Evolutionary conservation across 2,113 vertebrate genomes (phyloP), one percentile per base, ranked within the genome.

Genomic region (Cynopterus brachyotis): DNA sequence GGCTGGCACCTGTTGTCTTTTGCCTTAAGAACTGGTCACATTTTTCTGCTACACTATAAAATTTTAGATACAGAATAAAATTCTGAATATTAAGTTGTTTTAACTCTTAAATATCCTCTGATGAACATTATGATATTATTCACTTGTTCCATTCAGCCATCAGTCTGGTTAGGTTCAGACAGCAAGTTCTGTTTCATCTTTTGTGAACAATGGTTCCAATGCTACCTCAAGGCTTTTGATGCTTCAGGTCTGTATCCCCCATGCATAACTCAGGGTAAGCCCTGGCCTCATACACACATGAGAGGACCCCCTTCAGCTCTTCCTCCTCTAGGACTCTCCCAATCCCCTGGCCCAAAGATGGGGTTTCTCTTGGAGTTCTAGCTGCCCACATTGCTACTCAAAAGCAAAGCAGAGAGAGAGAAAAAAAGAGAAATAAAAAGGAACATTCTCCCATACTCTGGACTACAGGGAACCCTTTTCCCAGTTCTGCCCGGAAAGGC

Each of bases 161-260:
- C 35, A 9, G 2, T 6, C 30, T 64, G 35, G 70, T 10, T 26
- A 35, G 53, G 37, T 10, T 26, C 81, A 64, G 50, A 45, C 0
- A 12, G 47, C 42, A 55, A 80, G 90, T 47, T 59, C 45, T n/a
- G 45, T 16, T 62, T 76, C 69, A 6, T 20, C 35, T 55, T 30
- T 45, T 40, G 11, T 13, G n/a, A 26, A 9, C 10, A 0, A 55
- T 0, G 10, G 47, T 17, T 75, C 60, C 57, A 22, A 19, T 0
- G 12, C 35, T 69, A 55, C 42, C 16, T 53, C 47, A 50, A 45
- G 50, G 57, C 19, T 80, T 79, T 22, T 55, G 55, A 28, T n/a
- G 70, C 67, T 40, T 50, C 40, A 12, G 2, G 19, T 50, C 55
- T 55, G 28, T 16, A 30, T 37, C 59, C 22, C 72, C 70, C 1